Evolutionary conservation across 2,888 invertebrate species (phyloP), one percentile per base, ranked within the genome.

Genomic region (Altica lythri): DNA sequence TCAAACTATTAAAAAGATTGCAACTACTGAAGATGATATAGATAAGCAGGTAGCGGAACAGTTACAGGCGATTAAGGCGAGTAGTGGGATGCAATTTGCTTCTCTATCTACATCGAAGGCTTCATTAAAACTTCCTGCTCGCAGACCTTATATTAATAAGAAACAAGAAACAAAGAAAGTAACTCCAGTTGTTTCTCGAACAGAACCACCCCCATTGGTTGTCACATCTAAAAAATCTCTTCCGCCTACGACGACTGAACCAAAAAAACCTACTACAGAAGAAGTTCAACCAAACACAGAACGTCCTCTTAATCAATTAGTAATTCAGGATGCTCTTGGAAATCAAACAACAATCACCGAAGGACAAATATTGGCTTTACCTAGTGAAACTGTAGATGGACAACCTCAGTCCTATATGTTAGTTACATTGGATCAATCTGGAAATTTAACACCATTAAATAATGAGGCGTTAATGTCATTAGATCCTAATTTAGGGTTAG

Each of bases 371-470:
- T 78, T 87, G 69, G 88, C 88, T 9, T 79, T 90, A 35, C 88
- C 88, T 14, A 88, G 88, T 13, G 88, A 87, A 64, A 65, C 64
- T 4, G 82, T 84, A 54, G 87, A 87, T 45, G 88, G 89, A 3
- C 85, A 87, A 17, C 82, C 84, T 0, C 87, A 88, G 55, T 84
- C 86, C 0, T 89, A 88, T 70, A 86, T 88, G 71, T 78, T 90
- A 22, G 86, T 90, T 57, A 80, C 84, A 1, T 78, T 87, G n/a
- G 86, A 86, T 64, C 86, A 88, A 61, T 82, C 84, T 49, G 85
- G 88, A 34, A 84, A 84, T 37, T 80, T 86, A 48, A 85, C 85
- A 13, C 87, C 88, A 0, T 79, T 90, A 30, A 88, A 89, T 70
- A 86, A 87, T 66, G 85, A 85, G 54, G 82, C 86, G 2, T 73